Evolutionary conservation across 1,140 invertebrate genomes (phyloP).

Genomic region (Chironomus tepperi): DNA sequence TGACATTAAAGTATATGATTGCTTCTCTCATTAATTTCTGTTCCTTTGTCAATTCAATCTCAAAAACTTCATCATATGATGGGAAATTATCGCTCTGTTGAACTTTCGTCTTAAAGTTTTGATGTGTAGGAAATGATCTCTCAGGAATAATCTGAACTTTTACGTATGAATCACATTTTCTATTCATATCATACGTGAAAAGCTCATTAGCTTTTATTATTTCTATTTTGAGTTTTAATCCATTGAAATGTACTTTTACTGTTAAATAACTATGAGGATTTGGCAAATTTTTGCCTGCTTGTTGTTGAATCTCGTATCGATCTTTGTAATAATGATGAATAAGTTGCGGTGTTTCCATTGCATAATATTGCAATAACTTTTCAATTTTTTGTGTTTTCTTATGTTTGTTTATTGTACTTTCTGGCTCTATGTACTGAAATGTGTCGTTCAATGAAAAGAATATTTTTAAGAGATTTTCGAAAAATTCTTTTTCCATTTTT

Average conservation of each 20-base stretch:
- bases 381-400: slow-evolving; percentile 58
- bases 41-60: slow-evolving; percentile 61
- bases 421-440: slow-evolving; percentile 64
- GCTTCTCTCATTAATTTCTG: slow-evolving; percentile 59
- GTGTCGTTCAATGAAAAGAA: slow-evolving; percentile 75
- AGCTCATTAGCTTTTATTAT: background rate
- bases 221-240: slow-evolving; percentile 43
- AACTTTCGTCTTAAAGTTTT: slow-evolving; percentile 71
- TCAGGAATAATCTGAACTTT: slow-evolving; percentile 71
- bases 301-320: slow-evolving; percentile 57
- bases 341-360: slow-evolving; percentile 73
- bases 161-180: slow-evolving; percentile 70
- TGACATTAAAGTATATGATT: slow-evolving; percentile 72
- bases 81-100: slow-evolving; percentile 84
- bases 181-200: background rate
- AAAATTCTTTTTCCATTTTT: slow-evolving; percentile 75
- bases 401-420: slow-evolving; percentile 28
- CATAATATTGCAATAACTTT: slow-evolving; percentile 65
- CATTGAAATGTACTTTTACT: slow-evolving; percentile 56
- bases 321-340: slow-evolving; percentile 78
- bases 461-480: slow-evolving; percentile 78
- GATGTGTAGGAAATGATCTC: slow-evolving; percentile 62
- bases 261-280: slow-evolving; percentile 55
- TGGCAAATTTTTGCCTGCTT: slow-evolving; percentile 43
- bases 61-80: slow-evolving; percentile 82